These are phyloP conservation scores for Cantharis rufa DNA, from an alignment of 2,888 invertebrate species.

Conservation along the genomic window DNA sequence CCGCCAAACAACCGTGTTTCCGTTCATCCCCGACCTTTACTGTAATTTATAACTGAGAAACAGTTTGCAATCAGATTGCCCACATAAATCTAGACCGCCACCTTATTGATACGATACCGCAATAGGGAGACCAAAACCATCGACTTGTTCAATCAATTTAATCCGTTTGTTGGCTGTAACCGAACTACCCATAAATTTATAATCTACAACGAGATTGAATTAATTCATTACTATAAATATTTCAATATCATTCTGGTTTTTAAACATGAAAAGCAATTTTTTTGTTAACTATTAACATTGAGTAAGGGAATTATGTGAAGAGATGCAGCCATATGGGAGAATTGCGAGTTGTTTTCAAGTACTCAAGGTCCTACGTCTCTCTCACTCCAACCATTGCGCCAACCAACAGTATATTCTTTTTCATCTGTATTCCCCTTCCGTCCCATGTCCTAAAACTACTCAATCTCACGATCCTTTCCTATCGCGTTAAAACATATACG, in stretches of 20 bases:
- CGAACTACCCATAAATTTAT: conserved; percentile 27
- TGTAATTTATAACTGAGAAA: conserved; percentile 43
- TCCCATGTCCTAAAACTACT: too few relatives aligned
- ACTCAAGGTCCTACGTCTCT: too few relatives aligned
- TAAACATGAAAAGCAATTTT: neutral
- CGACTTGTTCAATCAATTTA: conserved; percentile 45
- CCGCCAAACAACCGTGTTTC: conserved; percentile 41
- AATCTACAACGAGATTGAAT: conserved; percentile 19
- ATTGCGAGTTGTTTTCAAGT: too few relatives aligned
- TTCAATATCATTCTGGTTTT: conserved; percentile 6
- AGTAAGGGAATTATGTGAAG: too few relatives aligned
- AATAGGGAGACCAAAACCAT: conserved; percentile 44
- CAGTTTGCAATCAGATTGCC: conserved; percentile 48
- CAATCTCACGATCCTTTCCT: too few relatives aligned
- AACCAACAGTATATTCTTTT: too few relatives aligned
- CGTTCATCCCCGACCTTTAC: conserved; percentile 33
- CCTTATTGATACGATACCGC: conserved; percentile 51
- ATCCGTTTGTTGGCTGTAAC: conserved; percentile 40
- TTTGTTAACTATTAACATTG: too few relatives aligned
- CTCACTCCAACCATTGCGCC: too few relatives aligned
- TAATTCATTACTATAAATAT: conserved; percentile 25
- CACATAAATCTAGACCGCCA: conserved; percentile 50
- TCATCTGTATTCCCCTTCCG: too few relatives aligned
- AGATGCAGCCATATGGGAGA: too few relatives aligned
- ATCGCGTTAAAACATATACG: too few relatives aligned